Evolutionary conservation across 1,140 invertebrate genomes (phyloP).

Genomic region (Antheraea pernyi): DNA sequence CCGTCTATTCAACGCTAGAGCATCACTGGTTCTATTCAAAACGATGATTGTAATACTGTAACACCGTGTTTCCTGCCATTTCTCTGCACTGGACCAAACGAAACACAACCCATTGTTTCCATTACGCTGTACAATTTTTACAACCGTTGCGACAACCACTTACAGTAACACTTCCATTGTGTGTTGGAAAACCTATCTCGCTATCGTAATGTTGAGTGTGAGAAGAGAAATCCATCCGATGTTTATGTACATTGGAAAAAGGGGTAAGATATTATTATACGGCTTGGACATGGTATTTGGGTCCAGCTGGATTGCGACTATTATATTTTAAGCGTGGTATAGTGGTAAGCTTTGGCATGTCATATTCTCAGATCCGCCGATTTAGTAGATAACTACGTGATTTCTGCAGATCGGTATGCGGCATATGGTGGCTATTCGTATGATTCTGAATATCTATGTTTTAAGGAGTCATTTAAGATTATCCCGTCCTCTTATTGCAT

Average conservation of each 20-base stretch:
- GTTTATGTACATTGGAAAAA: not conserved
- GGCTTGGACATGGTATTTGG: too few species aligned
- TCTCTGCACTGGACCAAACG: not conserved
- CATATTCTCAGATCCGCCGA: too few species aligned
- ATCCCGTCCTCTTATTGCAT: too few species aligned
- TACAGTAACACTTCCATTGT: not conserved
- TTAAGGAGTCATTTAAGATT: too few species aligned
- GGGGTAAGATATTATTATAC: too few species aligned
- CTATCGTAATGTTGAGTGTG: not conserved
- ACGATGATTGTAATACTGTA: not conserved
- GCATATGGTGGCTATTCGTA: too few species aligned
- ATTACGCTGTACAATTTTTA: not conserved
- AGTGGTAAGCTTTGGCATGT: too few species aligned
- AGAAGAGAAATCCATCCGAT: not conserved
- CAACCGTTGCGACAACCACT: not conserved
- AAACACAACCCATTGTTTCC: slow-evolving; percentile 6
- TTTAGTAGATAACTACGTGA: too few species aligned
- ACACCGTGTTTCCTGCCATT: slow-evolving; percentile 7
- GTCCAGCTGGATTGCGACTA: too few species aligned
- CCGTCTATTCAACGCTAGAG: not conserved
- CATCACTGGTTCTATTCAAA: not conserved
- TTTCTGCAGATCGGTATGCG: too few species aligned
- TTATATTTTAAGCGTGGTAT: too few species aligned
- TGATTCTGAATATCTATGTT: too few species aligned
- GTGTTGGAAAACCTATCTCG: not conserved